Base-by-base conservation (phyloP, 2,797 vertebrate genomes). In the Malurus leucopterus region DNA sequence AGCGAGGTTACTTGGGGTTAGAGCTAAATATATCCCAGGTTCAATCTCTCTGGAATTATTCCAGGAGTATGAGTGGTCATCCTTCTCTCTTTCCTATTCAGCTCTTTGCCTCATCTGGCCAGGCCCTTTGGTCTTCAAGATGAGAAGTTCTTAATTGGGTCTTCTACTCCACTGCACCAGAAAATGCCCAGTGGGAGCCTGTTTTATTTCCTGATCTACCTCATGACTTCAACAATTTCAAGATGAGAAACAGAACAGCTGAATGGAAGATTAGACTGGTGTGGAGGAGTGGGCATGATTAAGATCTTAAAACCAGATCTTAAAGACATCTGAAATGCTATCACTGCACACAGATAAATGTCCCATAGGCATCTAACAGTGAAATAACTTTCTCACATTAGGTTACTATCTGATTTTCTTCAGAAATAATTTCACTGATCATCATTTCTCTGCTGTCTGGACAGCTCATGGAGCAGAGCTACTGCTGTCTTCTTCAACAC, bases 1-100 rank as follows among this genome's bases (percentile, higher is more conserved):
- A 69, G 26, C 51, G 38, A 74, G 78, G 79, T 87, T 83, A 83
- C 67, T 80, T 64, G 67, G 36, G 62, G 86, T 57, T 86, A 72
- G 69, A 86, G 81, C 62, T 93, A 93, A 93, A 91, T 91, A 86
- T 81, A 89, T 59, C 65, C 68, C 30, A 15, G 46, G 47, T 70
- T 92, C 53, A 70, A 3, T 49, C 44, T 40, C 26, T 24, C 61
- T 82, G 81, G 65, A 92, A 41, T 72, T 2, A 1, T 44, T 93
- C 79, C 85, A 90, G 67, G 46, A 76, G 17, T 34, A 9, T 9
- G 14, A 81, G 40, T 69, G 65, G 23, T 75, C 41, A 69, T 69
- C 63, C n/a, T 83, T 77, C 71, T 83, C 43, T 26, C 58, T 80
- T 88, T 61, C 18, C 27, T 86, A 91, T 63, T 57, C 32, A 38